phyloP scores from a whole-genome alignment of 2,113 vertebrate genomes.

The Numenius arquata region DNA sequence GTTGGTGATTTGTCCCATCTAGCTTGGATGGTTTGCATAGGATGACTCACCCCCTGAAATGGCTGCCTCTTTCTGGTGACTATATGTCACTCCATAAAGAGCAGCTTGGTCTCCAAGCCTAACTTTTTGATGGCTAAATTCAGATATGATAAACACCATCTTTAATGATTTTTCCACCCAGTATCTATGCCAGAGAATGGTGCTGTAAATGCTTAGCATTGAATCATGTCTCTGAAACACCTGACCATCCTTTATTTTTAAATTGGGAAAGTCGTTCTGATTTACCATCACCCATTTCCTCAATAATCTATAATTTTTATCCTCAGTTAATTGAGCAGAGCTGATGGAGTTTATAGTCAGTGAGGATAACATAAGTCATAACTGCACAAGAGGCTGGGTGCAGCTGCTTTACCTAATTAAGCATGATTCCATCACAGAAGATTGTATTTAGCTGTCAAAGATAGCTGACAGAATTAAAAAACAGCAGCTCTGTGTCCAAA shows the following conservation, averaged over 20 bases:
- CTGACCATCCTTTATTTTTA: background rate
- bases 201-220: background rate
- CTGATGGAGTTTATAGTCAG: background rate
- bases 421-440: background rate
- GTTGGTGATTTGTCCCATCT: fast-evolving
- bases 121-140: background rate
- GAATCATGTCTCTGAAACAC: background rate
- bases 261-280: background rate
- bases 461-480: background rate
- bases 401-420: background rate
- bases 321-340: constrained; percentile 21
- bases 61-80: background rate
- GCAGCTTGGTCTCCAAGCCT: background rate
- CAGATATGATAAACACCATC: background rate
- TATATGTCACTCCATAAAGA: background rate
- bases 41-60: background rate
- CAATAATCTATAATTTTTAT: constrained; percentile 34
- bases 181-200: background rate
- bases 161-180: background rate
- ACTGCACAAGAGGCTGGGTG: background rate
- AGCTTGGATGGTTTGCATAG: background rate
- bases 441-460: background rate
- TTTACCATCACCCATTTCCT: background rate
- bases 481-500: background rate
- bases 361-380: background rate